Evolutionary conservation across 2,797 vertebrate species (phyloP).

Genomic region (Poecilia gillii): DNA sequence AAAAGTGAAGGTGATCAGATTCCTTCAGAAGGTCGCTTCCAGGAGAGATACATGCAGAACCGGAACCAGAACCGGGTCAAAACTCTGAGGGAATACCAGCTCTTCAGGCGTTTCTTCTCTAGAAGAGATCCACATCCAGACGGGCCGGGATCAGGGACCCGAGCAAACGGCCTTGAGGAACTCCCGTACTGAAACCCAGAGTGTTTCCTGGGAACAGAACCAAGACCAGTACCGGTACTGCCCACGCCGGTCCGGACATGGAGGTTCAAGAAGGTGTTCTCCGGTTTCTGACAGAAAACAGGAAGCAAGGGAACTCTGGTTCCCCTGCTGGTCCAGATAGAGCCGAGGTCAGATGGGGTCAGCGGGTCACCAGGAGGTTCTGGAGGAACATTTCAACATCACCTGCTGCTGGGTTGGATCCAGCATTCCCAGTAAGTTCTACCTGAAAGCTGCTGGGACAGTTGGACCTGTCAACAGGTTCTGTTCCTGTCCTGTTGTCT

Average conservation of each 20-base stretch:
- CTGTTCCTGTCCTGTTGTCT: neutral
- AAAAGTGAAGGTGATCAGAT: conserved; percentile 5
- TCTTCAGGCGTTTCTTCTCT: no score
- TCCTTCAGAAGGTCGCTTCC: no score
- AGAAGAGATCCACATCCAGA: neutral
- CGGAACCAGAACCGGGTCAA: no score
- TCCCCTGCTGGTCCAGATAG: neutral
- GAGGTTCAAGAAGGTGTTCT: neutral
- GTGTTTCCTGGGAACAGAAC: neutral
- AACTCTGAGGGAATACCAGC: no score
- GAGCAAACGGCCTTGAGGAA: neutral
- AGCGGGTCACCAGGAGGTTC: neutral
- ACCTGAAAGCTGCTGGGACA: neutral
- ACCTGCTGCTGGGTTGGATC: neutral
- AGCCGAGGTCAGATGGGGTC: no score
- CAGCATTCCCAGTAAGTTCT: neutral
- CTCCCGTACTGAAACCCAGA: neutral
- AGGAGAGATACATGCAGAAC: no score
- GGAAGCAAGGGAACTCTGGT: no score
- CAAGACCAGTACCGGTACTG: no score
- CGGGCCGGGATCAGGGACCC: neutral
- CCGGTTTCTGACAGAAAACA: no score
- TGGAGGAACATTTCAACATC: neutral
- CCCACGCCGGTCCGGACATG: neutral
- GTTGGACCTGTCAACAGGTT: neutral